A percentile compares a stretch with the other conserved stretches of the same genome.
phyloP scores from a whole-genome alignment of 2,797 vertebrate species.

The Pangasius larnaudii region DNA sequence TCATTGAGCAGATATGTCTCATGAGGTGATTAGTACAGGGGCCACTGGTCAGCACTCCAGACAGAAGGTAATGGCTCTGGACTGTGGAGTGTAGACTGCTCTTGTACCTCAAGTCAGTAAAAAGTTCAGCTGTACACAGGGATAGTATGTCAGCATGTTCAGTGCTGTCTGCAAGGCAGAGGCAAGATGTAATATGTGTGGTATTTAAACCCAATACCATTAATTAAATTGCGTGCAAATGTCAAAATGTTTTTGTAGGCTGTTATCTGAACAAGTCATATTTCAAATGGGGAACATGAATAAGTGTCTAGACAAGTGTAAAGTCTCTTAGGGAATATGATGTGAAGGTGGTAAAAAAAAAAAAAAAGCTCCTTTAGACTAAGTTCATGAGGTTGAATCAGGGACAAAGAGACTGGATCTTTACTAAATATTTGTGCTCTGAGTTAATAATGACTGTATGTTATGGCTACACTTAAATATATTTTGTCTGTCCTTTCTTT shows the following conservation, averaged over 20 bases:
- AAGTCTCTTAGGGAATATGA: slow-evolving; percentile 37
- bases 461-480: slow-evolving; percentile 44
- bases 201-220: slow-evolving; percentile 52
- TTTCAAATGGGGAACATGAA: slow-evolving; percentile 55
- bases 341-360: not conserved
- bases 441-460: slow-evolving; percentile 15
- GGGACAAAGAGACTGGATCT: not conserved
- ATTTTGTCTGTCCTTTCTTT: slow-evolving; percentile 40
- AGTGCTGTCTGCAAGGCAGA: slow-evolving; percentile 40
- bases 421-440: not conserved
- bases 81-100: slow-evolving; percentile 26
- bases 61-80: slow-evolving; percentile 47
- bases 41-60: slow-evolving; percentile 45
- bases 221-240: slow-evolving; percentile 50
- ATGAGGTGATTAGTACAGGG: slow-evolving; percentile 32
- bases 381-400: slow-evolving; percentile 1
- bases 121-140: slow-evolving; percentile 46
- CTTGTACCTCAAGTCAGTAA: slow-evolving; percentile 36
- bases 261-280: slow-evolving; percentile 47
- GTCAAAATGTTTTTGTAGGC: slow-evolving; percentile 56
- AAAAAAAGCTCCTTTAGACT: not conserved
- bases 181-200: slow-evolving; percentile 53
- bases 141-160: slow-evolving; percentile 41
- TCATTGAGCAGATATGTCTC: slow-evolving; percentile 48
- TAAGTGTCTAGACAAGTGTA: slow-evolving; percentile 52